Evolutionary conservation across 2,113 vertebrate species (phyloP), one percentile per base, ranked within the genome.

Genomic region (Miniopterus natalensis): DNA sequence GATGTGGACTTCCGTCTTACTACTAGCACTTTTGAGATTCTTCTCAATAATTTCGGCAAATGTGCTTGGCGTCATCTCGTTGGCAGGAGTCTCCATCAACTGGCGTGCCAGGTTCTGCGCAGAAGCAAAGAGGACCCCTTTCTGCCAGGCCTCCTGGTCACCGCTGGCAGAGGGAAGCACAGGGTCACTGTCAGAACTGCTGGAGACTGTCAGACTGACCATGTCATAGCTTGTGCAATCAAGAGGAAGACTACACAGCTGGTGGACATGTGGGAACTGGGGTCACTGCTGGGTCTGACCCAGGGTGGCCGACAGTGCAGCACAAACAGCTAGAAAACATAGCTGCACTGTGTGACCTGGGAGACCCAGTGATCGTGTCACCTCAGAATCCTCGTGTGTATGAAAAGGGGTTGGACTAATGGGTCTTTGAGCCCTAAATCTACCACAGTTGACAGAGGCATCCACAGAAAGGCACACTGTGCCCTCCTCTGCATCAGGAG

Each of bases 71-170:
- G 99, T 99, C 88, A 99, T 98, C 75, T 99, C 98, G 94, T 99
- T 99, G 96, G 99, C 99, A 45, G 99, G 99, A 27, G 99, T 98
- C 97, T 99, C 99, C 99, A 99, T 99, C 78, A 99, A 97, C 11
- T 98, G 98, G 27, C 99, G 98, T 31, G 99, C 99, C 0, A 99
- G 95, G 95, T 99, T 99, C 97, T 99, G 99, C 15, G 99, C 99
- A 51, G 99, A 98, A 53, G 98, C 99, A 0, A 99, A 99, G 77
- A 86, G 13, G n/a, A 99, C 94, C 2, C 99, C 99, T 97, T 98
- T 99, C 94, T 99, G 96, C 99, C 99, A 99, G 29, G 98, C 98
- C 29, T 97, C 98, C 20, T 75, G 79, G 79, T 98, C 98, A n/a
- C 95, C 97, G 6, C 99, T 99, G 94, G 75, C 84, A 53, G 45